Evolutionary conservation across 2,113 vertebrate genomes (phyloP), one percentile per base, ranked within the genome.

Genomic region (Seriola dumerili): DNA sequence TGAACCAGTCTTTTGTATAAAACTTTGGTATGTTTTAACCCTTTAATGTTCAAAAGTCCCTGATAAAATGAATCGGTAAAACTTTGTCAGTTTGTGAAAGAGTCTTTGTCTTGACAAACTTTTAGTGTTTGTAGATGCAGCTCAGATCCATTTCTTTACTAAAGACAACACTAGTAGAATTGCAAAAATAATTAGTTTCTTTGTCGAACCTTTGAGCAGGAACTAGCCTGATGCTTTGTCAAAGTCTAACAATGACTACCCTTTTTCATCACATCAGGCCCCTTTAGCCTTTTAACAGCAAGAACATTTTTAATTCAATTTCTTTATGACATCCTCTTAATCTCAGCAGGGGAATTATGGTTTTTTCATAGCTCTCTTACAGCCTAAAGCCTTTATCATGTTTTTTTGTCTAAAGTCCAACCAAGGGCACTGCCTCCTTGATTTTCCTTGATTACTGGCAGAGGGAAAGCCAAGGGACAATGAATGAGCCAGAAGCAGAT

Each of bases 371-470:
- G 76, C 76, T 71, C 46, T 85, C 42, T 86, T 83, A 65, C 65
- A 90, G 72, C 82, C 69, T 38, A 8, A 73, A 90, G 77, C 76
- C 80, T 84, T 86, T 90, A 87, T 85, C 70, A n/a, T 87, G 62
- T 85, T 72, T 11, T 83, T 80, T 84, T 85, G 44, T 87, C 69
- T 79, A 29, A 76, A 80, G 64, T 76, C 73, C 54, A 68, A 82
- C 77, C 81, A 92, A 92, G 89, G 91, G 72, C 85, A 64, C 80
- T 63, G 77, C 66, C 84, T 83, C 85, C 81, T 87, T 89, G 72
- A 88, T 88, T 71, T 80, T 61, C 44, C 72, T 81, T 84, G 68
- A 83, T 54, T 72, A 66, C 54, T 72, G 55, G 61, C 29, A 4
- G 32, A 84, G 64, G 52, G 48, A 61, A 67, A 74, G 72, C 58